A percentile compares a stretch with the other conserved stretches of the same genome.
Evolutionary conservation across 1,140 invertebrate species (phyloP).

Genomic region (Dendroctonus valens): DNA sequence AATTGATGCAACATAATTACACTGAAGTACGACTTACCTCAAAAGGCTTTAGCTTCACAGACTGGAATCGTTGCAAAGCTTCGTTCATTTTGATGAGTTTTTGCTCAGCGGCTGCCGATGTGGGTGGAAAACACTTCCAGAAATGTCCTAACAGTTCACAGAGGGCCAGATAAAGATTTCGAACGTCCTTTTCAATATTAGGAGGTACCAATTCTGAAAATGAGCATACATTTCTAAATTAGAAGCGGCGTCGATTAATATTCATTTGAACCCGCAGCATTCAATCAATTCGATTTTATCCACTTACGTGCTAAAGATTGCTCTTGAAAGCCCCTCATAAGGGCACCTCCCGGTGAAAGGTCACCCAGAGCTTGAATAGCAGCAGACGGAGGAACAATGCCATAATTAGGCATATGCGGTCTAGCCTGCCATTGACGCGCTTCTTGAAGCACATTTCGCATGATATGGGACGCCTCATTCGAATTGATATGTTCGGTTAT

Average conservation of each 20-base stretch:
- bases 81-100: slow-evolving; percentile 84
- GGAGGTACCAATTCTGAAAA: slow-evolving; percentile 72
- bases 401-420: slow-evolving; percentile 35
- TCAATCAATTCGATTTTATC: slow-evolving; percentile 12
- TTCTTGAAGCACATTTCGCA: slow-evolving; percentile 44
- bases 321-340: slow-evolving; percentile 85
- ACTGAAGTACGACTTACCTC: slow-evolving; percentile 57
- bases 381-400: slow-evolving; percentile 59
- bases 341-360: slow-evolving; percentile 85
- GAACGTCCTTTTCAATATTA: slow-evolving; percentile 80
- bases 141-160: slow-evolving; percentile 90
- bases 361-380: slow-evolving; percentile 83
- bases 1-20: too few relatives aligned
- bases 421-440: slow-evolving; percentile 44
- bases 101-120: slow-evolving; percentile 72
- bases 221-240: not conserved
- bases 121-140: slow-evolving; percentile 91
- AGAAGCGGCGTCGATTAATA: too few relatives aligned
- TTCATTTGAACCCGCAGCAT: too few relatives aligned
- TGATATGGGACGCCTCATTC: slow-evolving; percentile 42
- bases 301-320: slow-evolving; percentile 75
- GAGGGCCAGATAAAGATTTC: slow-evolving; percentile 78
- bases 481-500: slow-evolving; percentile 49
- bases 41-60: slow-evolving; percentile 80
- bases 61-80: slow-evolving; percentile 83